phyloP scores from a whole-genome alignment of 2,797 vertebrate species.

The Arrhamphus sclerolepis region DNA sequence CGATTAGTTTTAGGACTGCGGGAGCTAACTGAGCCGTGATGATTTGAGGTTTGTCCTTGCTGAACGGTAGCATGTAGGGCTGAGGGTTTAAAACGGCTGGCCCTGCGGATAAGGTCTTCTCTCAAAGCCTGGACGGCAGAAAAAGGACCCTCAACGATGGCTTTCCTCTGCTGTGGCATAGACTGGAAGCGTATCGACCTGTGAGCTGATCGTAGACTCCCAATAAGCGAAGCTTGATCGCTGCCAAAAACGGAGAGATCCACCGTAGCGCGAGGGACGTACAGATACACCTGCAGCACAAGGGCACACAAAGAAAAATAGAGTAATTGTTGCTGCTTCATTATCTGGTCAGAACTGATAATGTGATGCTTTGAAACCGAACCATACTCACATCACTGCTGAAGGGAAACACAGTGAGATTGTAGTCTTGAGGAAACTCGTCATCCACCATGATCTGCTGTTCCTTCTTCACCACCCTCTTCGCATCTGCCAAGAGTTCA shows the following conservation, averaged over 20 bases:
- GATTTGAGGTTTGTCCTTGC: constrained; percentile 24
- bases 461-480: constrained; percentile 38
- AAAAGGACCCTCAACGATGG: constrained; percentile 57
- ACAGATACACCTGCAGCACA: constrained; percentile 60
- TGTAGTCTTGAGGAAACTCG: constrained; percentile 42
- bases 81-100: constrained; percentile 1
- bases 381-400: constrained; percentile 52
- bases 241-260: constrained; percentile 46
- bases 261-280: constrained; percentile 29
- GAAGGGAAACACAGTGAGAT: constrained; percentile 65
- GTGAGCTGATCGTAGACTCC: constrained; percentile 40
- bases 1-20: constrained; percentile 21
- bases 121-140: constrained; percentile 48
- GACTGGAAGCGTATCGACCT: constrained; percentile 49
- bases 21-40: constrained; percentile 25
- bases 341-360: no score
- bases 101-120: constrained; percentile 44
- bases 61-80: background rate
- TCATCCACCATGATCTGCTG: constrained; percentile 50
- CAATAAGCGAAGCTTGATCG: constrained; percentile 14
- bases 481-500: constrained; percentile 59
- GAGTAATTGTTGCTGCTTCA: no score
- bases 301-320: background rate
- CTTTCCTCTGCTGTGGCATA: background rate
- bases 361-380: background rate